phyloP scores from a whole-genome alignment of 2,888 invertebrate species.

The Scaptomyza tumidula region DNA sequence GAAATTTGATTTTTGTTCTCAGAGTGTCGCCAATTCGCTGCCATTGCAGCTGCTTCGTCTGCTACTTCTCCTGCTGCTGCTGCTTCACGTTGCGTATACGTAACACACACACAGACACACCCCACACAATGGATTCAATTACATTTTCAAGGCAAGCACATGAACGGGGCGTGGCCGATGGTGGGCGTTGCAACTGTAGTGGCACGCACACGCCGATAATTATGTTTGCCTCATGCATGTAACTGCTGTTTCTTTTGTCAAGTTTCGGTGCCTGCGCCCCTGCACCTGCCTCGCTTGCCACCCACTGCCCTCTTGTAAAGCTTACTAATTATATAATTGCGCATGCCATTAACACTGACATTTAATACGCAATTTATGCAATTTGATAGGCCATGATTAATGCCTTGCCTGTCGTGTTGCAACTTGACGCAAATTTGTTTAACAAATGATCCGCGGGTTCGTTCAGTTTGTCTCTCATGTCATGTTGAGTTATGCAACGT shows the following conservation, averaged over 20 bases:
- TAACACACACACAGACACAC: conserved; percentile 37
- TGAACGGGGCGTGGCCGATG: conserved; percentile 1
- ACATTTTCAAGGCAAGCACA: conserved; percentile 42
- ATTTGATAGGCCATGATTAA: conserved; percentile 72
- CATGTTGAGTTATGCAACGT: conserved; percentile 26
- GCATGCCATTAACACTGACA: conserved; percentile 57
- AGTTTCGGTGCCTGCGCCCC: background rate
- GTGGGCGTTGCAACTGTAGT: conserved; percentile 19
- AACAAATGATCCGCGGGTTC: conserved; percentile 52
- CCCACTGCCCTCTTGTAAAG: background rate
- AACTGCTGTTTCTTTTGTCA: conserved; percentile 5
- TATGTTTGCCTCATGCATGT: conserved; percentile 14
- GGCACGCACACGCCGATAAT: conserved; percentile 31
- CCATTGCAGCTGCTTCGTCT: background rate
- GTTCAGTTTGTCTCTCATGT: conserved; percentile 11
- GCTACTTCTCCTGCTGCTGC: background rate
- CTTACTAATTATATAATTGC: conserved; percentile 57
- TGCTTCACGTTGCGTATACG: conserved; percentile 63
- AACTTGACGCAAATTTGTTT: conserved; percentile 65
- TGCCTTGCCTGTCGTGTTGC: conserved; percentile 55
- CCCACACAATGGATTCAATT: conserved; percentile 66
- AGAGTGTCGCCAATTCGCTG: conserved; percentile 24
- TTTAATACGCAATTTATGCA: conserved; percentile 61
- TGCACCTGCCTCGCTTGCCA: background rate
- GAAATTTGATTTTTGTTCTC: conserved; percentile 73